Conservation (phyloP, 2,888 invertebrate species). For the Seladonia tumulorum region DNA sequence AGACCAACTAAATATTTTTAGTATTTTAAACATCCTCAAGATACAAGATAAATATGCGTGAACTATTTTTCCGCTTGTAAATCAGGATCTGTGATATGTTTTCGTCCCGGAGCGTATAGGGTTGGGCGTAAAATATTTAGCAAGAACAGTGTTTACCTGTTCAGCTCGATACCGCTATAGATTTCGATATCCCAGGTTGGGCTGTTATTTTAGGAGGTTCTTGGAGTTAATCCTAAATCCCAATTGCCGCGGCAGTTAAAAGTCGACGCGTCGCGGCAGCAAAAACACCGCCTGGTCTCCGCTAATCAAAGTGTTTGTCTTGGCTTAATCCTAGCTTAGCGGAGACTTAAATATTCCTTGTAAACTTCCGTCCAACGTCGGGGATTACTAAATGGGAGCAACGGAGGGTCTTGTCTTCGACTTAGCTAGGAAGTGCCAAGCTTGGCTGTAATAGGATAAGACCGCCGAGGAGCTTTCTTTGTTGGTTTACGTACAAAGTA, state of each 20-base stretch:
- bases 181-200: not conserved
- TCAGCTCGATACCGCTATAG: not conserved
- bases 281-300: conserved; percentile 79
- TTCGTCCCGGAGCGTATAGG: no score
- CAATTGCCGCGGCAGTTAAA: conserved; percentile 64
- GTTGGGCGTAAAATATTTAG: not conserved
- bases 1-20: no score
- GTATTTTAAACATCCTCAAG: no score
- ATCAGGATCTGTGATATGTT: no score
- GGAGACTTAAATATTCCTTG: conserved; percentile 84
- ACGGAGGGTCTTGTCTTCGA: conserved; percentile 73
- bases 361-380: conserved; percentile 81
- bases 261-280: conserved; percentile 46
- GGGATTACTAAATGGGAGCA: conserved; percentile 81
- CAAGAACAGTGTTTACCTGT: not conserved
- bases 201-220: conserved; percentile 15
- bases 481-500: conserved; percentile 46
- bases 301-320: conserved; percentile 82
- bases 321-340: conserved; percentile 82
- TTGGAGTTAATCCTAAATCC: conserved; percentile 58
- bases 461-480: conserved; percentile 69
- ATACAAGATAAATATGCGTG: no score
- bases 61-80: no score
- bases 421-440: conserved; percentile 73
- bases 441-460: conserved; percentile 77